Evolutionary conservation across 1,140 invertebrate species (phyloP), one percentile per base, ranked within the genome.

Genomic region (Drosophila pectinifera): DNA sequence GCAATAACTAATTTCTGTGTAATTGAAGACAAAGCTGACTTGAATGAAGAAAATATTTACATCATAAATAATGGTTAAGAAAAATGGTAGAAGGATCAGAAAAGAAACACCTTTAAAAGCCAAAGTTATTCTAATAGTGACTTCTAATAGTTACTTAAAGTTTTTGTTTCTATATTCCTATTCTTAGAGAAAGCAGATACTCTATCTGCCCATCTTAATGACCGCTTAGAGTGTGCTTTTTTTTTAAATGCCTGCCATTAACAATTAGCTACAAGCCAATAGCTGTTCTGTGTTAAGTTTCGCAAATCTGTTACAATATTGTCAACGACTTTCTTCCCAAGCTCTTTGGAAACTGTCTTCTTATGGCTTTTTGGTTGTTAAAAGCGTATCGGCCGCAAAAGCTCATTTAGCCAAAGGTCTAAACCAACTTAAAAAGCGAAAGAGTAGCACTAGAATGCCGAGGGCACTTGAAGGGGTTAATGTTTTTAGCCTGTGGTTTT

Each of bases 391-490:
- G 24, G 20, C 28, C 38, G 6, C 62, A 49, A 70, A 70, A 42
- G 48, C 74, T 51, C 48, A 24, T 38, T 70, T 56, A 51, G 31
- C 34, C 26, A 49, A 57, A 70, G 65, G 43, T 68, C 48, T 41
- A 61, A 54, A 38, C 49, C 16, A 51, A 56, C 34, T 36, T 39
- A 14, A 10, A 58, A 26, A 61, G 51, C 36, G 31, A 41, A 48
- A 53, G 39, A 36, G 55, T 22, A 8, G 55, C 28, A 38, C 31
- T 45, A 49, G 13, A 54, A 42, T 43, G 39, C n/a, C 16, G 20
- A 20, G 55, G 67, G 49, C 70, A 76, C 79, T 59, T 59, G 69
- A 61, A 42, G 57, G 57, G 80, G 59, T 83, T 79, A 78, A 79
- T 83, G 63, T 39, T 61, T 63, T 46, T 67, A 46, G 62, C 34